Evolutionary conservation across 2,797 vertebrate species (phyloP).

Genomic region (Microchirus variegatus): DNA sequence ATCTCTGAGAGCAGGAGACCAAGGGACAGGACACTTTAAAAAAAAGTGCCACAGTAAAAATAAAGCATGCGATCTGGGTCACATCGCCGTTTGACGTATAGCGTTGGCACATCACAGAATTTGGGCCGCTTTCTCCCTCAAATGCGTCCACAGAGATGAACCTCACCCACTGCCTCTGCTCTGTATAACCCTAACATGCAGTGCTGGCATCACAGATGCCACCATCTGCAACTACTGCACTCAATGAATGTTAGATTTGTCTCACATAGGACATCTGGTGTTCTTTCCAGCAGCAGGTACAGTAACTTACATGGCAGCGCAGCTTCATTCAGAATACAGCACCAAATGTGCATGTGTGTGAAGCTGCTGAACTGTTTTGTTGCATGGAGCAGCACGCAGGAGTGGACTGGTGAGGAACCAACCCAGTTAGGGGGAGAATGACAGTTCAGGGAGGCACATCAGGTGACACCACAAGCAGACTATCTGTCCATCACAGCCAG

Average conservation of each 20-base stretch:
- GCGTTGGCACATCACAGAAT: constrained; percentile 41
- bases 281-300: constrained; percentile 49
- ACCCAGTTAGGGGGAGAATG: constrained; percentile 42
- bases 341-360: constrained; percentile 7
- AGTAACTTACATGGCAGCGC: constrained; percentile 27
- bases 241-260: not conserved
- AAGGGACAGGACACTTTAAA: constrained; percentile 46
- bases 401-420: constrained; percentile 41
- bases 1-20: constrained; percentile 36
- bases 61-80: constrained; percentile 62
- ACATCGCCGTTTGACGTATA: constrained; percentile 65
- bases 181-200: constrained; percentile 42
- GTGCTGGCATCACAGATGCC: constrained; percentile 8
- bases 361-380: not conserved
- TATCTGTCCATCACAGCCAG: constrained; percentile 42
- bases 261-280: constrained; percentile 4
- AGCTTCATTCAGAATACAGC: constrained; percentile 17
- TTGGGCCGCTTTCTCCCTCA: constrained; percentile 48
- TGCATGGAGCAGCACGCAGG: not conserved
- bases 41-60: constrained; percentile 5
- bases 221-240: constrained; percentile 18
- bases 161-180: constrained; percentile 50
- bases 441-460: constrained; percentile 53
- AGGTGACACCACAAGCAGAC: constrained; percentile 50
- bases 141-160: constrained; percentile 49